Conservation (phyloP, 2,797 vertebrate genomes). For the Phrynocephalus vlangalii region DNA sequence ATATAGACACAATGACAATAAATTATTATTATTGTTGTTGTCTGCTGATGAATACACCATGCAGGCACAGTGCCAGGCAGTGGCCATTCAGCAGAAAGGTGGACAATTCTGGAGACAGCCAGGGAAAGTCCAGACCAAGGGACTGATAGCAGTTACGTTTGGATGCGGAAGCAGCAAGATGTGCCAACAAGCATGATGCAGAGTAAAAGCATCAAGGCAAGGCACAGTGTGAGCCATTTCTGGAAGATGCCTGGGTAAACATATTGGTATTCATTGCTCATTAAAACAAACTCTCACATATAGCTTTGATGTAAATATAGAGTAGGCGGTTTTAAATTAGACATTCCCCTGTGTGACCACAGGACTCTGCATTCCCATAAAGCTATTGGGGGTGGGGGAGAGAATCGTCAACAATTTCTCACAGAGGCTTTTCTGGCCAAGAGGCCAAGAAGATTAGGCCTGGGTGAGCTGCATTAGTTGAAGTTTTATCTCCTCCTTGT, state of each 20-base stretch:
- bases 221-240: too few relatives aligned
- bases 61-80: too few relatives aligned
- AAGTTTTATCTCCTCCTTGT: not conserved
- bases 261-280: not conserved
- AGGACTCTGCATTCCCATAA: not conserved
- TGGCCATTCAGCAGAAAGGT: too few relatives aligned
- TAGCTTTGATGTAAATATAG: not conserved
- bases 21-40: too few relatives aligned
- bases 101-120: too few relatives aligned
- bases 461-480: not conserved
- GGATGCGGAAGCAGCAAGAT: too few relatives aligned
- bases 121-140: too few relatives aligned
- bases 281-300: not conserved
- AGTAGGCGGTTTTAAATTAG: not conserved
- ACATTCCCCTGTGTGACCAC: not conserved
- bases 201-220: not conserved
- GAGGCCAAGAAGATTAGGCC: constrained; percentile 23
- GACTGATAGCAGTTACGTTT: too few relatives aligned
- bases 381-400: not conserved
- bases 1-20: too few relatives aligned
- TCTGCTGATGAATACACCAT: too few relatives aligned
- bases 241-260: too few relatives aligned
- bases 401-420: not conserved
- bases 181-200: too few relatives aligned
- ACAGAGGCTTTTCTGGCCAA: constrained; percentile 12